Base-by-base conservation (phyloP, 2,888 invertebrate genomes). In the Pachymerium ferrugineum region DNA sequence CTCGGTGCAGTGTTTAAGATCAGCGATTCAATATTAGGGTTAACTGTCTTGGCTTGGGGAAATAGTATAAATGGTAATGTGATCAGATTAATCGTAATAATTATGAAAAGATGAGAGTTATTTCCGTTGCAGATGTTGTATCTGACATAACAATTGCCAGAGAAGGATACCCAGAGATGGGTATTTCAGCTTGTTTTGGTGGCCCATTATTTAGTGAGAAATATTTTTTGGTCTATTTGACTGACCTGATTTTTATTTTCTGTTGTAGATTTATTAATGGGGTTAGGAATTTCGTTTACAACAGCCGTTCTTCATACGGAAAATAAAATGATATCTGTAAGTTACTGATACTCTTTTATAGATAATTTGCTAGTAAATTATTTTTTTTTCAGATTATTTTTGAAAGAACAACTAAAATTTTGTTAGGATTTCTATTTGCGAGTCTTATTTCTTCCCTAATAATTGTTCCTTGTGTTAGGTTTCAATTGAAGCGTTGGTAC, bases 151-250 rank as follows among this genome's bases (percentile, higher is more conserved):
- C 86, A 5, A 84, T 89, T 78, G 88, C 89, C 0, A 82, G 83
- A 72, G 86, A 86, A 78, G 89, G 89, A 1, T 87, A 85, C 79
- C 86, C 88, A 0, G 83, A 86, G 74, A 89, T 89, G 87, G 89
- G 87, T 0, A 86, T 87, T 78, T 86, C 88, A 0, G 89, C 89
- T 0, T 89, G 88, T 75, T 88, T 88, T 79, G 89, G 89, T 19
- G 89, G 89, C 5, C 89, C 89, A 1, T 82, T 89, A 74, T 87
- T 89, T 79, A 89, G 87, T 88, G 83, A 25, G 29, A 1, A 16
- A 68, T 6, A 47, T 16, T 28, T 25, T 67, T 10, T 16, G 19
- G 5, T 16, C 5, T 69, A 22, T 69, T n/a, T 69, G 25, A 30
- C 4, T 69, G 8, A 69, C 14, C 19, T 8, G 3, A 14, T 42